phyloP scores from a whole-genome alignment of 2,888 invertebrate genomes.

The Thymelicus lineola region DNA sequence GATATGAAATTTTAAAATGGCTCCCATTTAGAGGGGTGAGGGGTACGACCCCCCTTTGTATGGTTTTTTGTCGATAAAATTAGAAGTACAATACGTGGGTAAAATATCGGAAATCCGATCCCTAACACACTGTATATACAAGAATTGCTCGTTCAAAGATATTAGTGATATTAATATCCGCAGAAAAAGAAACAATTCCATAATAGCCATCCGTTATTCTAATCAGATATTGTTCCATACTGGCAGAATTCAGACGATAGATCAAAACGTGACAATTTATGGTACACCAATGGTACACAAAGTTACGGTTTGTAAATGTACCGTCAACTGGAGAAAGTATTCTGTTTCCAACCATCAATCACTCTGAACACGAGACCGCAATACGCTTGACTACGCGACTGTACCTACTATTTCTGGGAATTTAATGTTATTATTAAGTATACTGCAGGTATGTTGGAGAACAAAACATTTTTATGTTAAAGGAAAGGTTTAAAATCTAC shows the following conservation, averaged over 20 bases:
- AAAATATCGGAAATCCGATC: too few relatives aligned
- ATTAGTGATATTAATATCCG: too few relatives aligned
- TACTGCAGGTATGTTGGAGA: not conserved
- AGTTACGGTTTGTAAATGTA: constrained; percentile 15
- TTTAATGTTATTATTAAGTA: not conserved
- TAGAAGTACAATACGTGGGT: too few relatives aligned
- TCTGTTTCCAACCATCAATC: constrained; percentile 50
- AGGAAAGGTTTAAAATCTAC: too few relatives aligned
- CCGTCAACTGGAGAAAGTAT: constrained; percentile 16
- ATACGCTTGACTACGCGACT: constrained; percentile 38
- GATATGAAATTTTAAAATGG: too few relatives aligned
- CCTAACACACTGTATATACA: too few relatives aligned
- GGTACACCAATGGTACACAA: constrained; percentile 7
- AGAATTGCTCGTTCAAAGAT: too few relatives aligned
- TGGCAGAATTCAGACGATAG: constrained; percentile 1
- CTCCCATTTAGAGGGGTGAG: too few relatives aligned
- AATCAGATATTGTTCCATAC: constrained; percentile 9
- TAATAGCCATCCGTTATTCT: constrained; percentile 5
- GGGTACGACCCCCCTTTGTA: too few relatives aligned
- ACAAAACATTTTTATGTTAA: not conserved
- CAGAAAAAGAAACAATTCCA: not conserved
- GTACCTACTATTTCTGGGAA: not conserved
- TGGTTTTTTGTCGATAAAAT: too few relatives aligned
- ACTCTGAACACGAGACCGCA: constrained; percentile 51
- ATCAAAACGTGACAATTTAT: constrained; percentile 18